Conservation (phyloP, 2,888 invertebrate species). For the Trichacis sp. region DNA sequence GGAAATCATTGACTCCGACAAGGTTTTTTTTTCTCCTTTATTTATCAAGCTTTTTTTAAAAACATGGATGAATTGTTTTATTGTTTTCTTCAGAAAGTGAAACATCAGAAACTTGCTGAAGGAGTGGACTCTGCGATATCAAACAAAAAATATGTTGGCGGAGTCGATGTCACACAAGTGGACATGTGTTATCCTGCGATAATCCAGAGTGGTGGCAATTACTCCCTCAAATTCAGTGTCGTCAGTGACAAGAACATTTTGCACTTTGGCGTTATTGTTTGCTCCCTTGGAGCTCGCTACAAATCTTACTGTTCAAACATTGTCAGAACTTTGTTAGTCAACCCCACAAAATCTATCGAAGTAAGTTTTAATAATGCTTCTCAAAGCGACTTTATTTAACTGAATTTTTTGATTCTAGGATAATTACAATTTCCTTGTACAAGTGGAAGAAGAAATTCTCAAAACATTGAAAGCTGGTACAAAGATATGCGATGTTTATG, state of each 20-base stretch:
- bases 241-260: slow-evolving; percentile 93
- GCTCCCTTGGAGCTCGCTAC: slow-evolving; percentile 93
- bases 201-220: slow-evolving; percentile 98
- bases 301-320: slow-evolving; percentile 99
- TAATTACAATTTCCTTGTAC: slow-evolving; percentile 92
- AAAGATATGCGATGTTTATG: slow-evolving; percentile 89
- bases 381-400: no score
- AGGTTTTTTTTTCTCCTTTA: slow-evolving; percentile 74
- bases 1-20: slow-evolving; percentile 98
- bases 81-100: slow-evolving; percentile 83
- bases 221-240: slow-evolving; percentile 96
- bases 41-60: no score
- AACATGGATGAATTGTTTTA: slow-evolving; percentile 9
- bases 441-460: slow-evolving; percentile 90
- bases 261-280: slow-evolving; percentile 96
- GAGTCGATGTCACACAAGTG: slow-evolving; percentile 88
- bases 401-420: slow-evolving; percentile 76
- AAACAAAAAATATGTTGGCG: slow-evolving; percentile 96
- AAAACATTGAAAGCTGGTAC: slow-evolving; percentile 85
- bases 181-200: slow-evolving; percentile 99
- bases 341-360: slow-evolving; percentile 81
- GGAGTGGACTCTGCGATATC: slow-evolving; percentile 92
- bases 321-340: slow-evolving; percentile 94
- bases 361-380: no score
- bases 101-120: slow-evolving; percentile 94